Base-by-base conservation (phyloP, 2,888 invertebrate species). In the Tiphia femorata region DNA sequence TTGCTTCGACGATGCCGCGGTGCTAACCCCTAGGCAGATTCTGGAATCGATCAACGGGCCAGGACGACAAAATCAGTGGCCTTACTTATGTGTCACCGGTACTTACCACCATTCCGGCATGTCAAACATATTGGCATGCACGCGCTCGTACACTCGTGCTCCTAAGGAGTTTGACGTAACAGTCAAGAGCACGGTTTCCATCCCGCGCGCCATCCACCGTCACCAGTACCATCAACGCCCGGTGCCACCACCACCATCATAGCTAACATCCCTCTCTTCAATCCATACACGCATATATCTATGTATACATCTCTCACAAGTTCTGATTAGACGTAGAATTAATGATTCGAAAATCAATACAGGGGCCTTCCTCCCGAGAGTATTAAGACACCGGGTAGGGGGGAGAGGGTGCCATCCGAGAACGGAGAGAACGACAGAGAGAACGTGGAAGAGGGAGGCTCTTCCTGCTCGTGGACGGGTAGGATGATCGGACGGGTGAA, bases 311-410 rank as follows among this genome's bases (percentile, higher is more conserved):
- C 49, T 51, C 44, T 27, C 49, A 25, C 68, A 71, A 70, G 63
- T 72, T 79, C 77, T 82, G 82, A 83, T 83, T 82, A 82, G 81
- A 78, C 79, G 80, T 76, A 73, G 78, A 82, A 83, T 82, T 82
- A 82, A 82, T 82, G 81, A 82, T 82, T 81, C 77, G 78, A 82
- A 82, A 83, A 83, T 83, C 82, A 82, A 83, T 83, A 83, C 80
- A 73, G 64, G 49, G n/a, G 37, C 62, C 61, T 64, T 64, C 61
- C 71, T 75, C 75, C 70, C 65, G 62, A 61, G 76, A 74, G 78
- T 78, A 78, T 79, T 79, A 79, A 79, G 79, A 78, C 76, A 75
- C 69, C 68, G 67, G 49, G 64, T 71, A 57, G 60, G 16, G 37
- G 37, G 33, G 57, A 52, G 60, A 49, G 49, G 63, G 61, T 64